Percentiles rank a stretch among this genome's conserved stretches.
Conservation (phyloP, 2,888 invertebrate genomes). For the Dermolepida albohirtum region DNA sequence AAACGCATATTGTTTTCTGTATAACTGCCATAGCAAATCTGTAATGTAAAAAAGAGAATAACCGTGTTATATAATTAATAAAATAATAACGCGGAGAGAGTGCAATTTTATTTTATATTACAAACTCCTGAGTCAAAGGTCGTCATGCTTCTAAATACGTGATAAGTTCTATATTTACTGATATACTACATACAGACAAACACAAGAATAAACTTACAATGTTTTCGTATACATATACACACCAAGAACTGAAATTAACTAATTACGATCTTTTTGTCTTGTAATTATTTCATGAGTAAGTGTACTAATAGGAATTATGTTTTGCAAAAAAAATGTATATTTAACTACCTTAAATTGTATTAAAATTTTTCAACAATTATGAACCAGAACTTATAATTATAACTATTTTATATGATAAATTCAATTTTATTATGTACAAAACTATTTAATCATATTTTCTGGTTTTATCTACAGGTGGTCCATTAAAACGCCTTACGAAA, state of each 20-base stretch:
- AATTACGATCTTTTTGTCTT: background rate
- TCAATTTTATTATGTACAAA: too few relatives aligned
- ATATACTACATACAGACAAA: background rate
- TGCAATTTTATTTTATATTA: conserved; percentile 14
- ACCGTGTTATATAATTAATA: conserved; percentile 12
- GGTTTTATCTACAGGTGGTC: too few relatives aligned
- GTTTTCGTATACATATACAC: background rate
- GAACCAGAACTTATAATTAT: too few relatives aligned
- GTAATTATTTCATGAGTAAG: too few relatives aligned
- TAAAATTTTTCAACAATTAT: too few relatives aligned
- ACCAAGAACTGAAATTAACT: background rate
- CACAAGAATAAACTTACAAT: too few relatives aligned
- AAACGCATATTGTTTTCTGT: background rate
- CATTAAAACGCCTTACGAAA: too few relatives aligned
- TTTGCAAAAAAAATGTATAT: too few relatives aligned
- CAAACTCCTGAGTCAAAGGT: conserved; percentile 16
- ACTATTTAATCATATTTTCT: too few relatives aligned
- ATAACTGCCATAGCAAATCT: conserved; percentile 1
- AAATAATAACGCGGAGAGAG: background rate
- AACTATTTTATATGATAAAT: too few relatives aligned
- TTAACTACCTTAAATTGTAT: too few relatives aligned
- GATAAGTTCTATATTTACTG: conserved; percentile 20
- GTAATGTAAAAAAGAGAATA: background rate
- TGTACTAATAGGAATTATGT: too few relatives aligned
- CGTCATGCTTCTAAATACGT: background rate